Evolutionary conservation across 2,888 invertebrate genomes (phyloP), one percentile per base, ranked within the genome.

Genomic region (Chelonus formosanus): DNA sequence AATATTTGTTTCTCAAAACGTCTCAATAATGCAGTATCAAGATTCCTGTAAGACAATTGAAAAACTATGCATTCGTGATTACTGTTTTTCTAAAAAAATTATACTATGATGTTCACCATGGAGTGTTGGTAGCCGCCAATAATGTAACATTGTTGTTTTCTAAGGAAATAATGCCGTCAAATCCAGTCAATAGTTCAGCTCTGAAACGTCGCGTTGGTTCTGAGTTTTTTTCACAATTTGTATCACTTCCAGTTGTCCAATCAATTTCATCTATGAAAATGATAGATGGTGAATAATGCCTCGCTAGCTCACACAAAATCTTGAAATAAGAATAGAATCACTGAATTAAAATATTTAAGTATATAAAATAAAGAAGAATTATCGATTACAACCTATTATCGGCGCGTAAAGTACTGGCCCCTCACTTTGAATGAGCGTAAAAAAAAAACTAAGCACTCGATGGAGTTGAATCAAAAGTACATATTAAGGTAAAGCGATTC

Each of bases 221-320:
- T 1, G 90, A 88, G 3, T 89, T 86, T 65, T 86, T 86, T 3
- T 70, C 70, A 10, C 71, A 66, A 7, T 70, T 67, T 3, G 71
- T 71, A 3, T 80, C 73, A 67, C 82, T 83, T 58, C 88, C 79
- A 3, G 92, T 91, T 43, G 97, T 84, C 8, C 95, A 91, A 80
- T 97, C 97, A 66, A 97, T 88, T 85, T 97, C 97, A 80, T 97
- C 97, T 57, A 97, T 89, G 84, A 97, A 97, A 75, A 97, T 93
- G 6, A 95, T 92, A 0, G 96, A 92, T 0, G 97, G 97, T 0
- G 95, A 90, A 79, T 93, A 91, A 80, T 90, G 89, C 45, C 91
- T 88, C 0, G 97, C 97, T 84, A 96, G 86, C 74, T 96, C 94
- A 83, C 96, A 96, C 53, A 97, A 86, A 0, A 95, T 91, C 92